Percentiles rank a stretch among this genome's conserved stretches.
Evolutionary conservation across 2,888 invertebrate species (phyloP).

Genomic region (Mactromeris polynyma): DNA sequence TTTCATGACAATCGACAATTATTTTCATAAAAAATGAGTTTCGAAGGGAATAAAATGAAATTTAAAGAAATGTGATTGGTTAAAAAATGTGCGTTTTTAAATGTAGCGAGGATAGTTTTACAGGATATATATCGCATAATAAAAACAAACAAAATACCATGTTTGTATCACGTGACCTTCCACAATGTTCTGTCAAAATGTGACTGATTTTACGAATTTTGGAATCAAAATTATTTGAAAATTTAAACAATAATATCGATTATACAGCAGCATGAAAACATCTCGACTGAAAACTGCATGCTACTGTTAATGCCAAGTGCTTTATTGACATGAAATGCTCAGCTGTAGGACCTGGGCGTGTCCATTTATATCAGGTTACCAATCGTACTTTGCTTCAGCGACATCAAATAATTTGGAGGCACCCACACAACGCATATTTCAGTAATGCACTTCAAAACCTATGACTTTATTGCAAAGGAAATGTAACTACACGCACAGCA

Average conservation of each 20-base stretch:
- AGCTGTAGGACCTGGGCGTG: neutral
- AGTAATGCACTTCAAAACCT: neutral
- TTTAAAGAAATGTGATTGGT: too few species aligned
- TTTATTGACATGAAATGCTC: neutral
- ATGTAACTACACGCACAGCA: neutral
- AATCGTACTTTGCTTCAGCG: neutral
- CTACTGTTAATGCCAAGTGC: neutral
- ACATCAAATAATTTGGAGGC: neutral
- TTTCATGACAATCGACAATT: too few species aligned
- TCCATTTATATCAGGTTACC: neutral
- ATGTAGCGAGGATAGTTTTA: too few species aligned
- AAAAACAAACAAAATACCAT: too few species aligned
- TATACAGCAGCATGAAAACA: neutral
- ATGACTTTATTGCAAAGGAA: neutral
- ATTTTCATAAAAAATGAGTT: too few species aligned
- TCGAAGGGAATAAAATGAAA: too few species aligned
- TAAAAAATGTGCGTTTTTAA: too few species aligned
- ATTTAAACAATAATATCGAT: neutral
- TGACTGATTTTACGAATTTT: neutral
- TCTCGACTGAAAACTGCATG: neutral
- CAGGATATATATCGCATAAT: too few species aligned
- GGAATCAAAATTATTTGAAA: neutral
- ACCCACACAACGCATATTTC: neutral
- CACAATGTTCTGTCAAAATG: too few species aligned
- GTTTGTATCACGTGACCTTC: too few species aligned